Percentiles rank a stretch among this genome's conserved stretches.
These are phyloP conservation scores for Paramuricea clavata DNA, from an alignment of 92 coral and sea anemone genomes.

Conservation along the genomic window DNA sequence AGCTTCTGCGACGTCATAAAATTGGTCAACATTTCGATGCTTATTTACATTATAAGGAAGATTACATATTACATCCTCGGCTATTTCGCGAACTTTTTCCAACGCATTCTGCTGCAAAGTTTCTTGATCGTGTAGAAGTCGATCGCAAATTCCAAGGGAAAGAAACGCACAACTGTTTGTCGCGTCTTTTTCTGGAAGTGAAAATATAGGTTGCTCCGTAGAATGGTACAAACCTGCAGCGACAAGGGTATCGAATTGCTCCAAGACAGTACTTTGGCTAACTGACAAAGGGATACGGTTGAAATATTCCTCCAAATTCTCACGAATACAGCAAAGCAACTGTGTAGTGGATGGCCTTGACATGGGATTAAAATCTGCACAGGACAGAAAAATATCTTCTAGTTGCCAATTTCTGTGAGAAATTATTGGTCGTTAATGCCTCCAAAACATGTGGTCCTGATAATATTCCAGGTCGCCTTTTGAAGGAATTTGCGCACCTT, in stretches of 20 bases:
- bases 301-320: slow-evolving; percentile 8
- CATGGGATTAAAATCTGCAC: slow-evolving; percentile 2
- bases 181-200: slow-evolving; percentile 48
- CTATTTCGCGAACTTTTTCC: slow-evolving; percentile 30
- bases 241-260: not conserved
- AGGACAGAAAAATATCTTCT: not conserved
- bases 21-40: too few relatives aligned
- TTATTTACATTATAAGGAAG: too few relatives aligned
- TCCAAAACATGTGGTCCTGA: too few relatives aligned
- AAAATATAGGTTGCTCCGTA: not conserved
- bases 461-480: too few relatives aligned
- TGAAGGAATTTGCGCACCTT: too few relatives aligned
- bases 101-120: not conserved
- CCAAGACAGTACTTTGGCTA: slow-evolving; percentile 21
- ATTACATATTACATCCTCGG: too few relatives aligned
- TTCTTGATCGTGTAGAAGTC: slow-evolving; percentile 26
- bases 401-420: too few relatives aligned
- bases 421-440: too few relatives aligned
- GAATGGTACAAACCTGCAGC: not conserved
- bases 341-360: slow-evolving; percentile 13
- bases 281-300: not conserved
- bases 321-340: not conserved
- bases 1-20: too few relatives aligned
- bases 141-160: slow-evolving; percentile 45
- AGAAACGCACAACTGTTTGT: slow-evolving; percentile 32